phyloP scores from a whole-genome alignment of 2,797 vertebrate genomes.

The Sebastes itinus region DNA sequence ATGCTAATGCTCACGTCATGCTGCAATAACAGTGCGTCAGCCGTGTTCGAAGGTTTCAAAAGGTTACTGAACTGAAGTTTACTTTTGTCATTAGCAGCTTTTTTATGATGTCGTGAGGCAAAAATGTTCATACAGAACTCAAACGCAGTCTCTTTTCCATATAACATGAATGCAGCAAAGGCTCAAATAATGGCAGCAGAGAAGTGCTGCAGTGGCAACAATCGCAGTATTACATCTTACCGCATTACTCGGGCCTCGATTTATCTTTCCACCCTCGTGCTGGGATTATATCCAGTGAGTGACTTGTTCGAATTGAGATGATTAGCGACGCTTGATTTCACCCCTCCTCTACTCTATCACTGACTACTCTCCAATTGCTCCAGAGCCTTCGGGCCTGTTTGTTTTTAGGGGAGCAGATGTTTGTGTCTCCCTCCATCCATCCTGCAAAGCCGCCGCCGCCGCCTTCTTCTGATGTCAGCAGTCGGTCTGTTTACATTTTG shows the following conservation, averaged over 20 bases:
- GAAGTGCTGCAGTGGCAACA: conserved; percentile 3
- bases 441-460: not conserved
- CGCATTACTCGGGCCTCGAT: conserved; percentile 3
- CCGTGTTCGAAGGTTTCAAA: conserved; percentile 3
- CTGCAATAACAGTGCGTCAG: conserved; percentile 13
- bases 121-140: not conserved
- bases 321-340: conserved; percentile 48
- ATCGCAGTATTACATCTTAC: not conserved
- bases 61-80: conserved; percentile 15
- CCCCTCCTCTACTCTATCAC: not conserved
- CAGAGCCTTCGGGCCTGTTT: conserved; percentile 27
- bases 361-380: conserved; percentile 13
- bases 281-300: conserved; percentile 45
- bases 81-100: not conserved
- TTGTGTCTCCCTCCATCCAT: conserved; percentile 23
- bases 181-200: not conserved
- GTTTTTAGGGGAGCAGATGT: conserved; percentile 56
- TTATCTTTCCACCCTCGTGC: conserved; percentile 15
- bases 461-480: not conserved
- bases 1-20: conserved; percentile 21
- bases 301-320: conserved; percentile 49
- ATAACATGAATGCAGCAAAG: not conserved
- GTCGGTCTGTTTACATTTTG: conserved; percentile 29
- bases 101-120: not conserved
- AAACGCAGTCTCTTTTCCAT: not conserved